Evolutionary conservation across 2,888 invertebrate species (phyloP), one percentile per base, ranked within the genome.

Genomic region (Erebia palarica): DNA sequence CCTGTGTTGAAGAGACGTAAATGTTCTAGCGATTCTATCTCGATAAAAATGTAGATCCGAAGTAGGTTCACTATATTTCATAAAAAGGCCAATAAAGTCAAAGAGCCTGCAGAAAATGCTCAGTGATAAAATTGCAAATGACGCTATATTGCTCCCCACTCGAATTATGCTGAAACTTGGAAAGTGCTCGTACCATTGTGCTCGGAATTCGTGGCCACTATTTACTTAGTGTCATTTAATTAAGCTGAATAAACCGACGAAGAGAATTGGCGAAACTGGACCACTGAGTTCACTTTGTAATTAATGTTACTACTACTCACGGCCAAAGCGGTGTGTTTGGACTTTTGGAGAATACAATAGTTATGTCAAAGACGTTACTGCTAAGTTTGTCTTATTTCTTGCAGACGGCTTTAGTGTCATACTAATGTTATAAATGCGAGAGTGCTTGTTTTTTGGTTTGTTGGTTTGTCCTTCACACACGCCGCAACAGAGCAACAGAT

Each of bases 181-280:
- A 69, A 77, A 70, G 58, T 69, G 72, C 69, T 60, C 55, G 74
- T 73, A 73, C 66, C 76, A 71, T 65, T 71, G 68, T 72, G 64
- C 68, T 69, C 75, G 68, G 65, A 86, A 86, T 87, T 87, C 83
- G 81, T 83, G 82, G 80, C 82, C 75, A 76, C 79, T 88, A 85
- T 90, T 90, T 87, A 85, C 86, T 86, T 84, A 85, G 82, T 84
- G 84, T 87, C 87, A 87, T 90, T 89, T 88, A 90, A 90, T 91
- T 90, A 89, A 86, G 81, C 83, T 83, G 85, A 86, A 89, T 85
- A 86, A 87, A 88, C 80, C 78, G 82, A 79, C 79, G 71, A 78
- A 79, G 79, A 75, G 80, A 75, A 79, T 76, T 76, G 76, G 76
- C 73, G 78, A 78, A 79, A 47, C 61, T 58, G 66, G 65, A 59